A percentile compares a stretch with the other conserved stretches of the same genome.
These are phyloP conservation scores for Limenitis arthemis DNA, from an alignment of 2,888 invertebrate genomes.

Conservation along the genomic window DNA sequence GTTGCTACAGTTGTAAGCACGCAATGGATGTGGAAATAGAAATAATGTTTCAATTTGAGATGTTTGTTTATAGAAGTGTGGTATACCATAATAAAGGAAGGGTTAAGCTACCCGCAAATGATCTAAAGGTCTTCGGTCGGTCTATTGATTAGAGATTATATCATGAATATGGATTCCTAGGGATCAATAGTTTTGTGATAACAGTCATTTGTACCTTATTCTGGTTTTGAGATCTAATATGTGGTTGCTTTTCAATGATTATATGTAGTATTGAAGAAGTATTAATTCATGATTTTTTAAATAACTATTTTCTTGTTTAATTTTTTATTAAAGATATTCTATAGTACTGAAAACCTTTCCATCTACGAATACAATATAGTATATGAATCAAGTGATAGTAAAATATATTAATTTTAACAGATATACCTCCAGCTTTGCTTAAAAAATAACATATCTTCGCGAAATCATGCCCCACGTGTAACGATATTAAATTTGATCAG, in stretches of 20 bases:
- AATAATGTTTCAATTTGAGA: neutral
- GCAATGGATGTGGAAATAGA: constrained; percentile 7
- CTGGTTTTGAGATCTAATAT: neutral
- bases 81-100: constrained; percentile 16
- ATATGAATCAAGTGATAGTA: too few relatives aligned
- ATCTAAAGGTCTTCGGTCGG: constrained; percentile 32
- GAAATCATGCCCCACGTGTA: constrained; percentile 2
- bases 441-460: constrained; percentile 1
- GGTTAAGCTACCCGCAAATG: constrained; percentile 37
- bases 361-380: too few relatives aligned
- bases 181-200: constrained; percentile 15
- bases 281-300: neutral
- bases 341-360: too few relatives aligned
- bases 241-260: neutral
- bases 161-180: constrained; percentile 21
- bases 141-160: constrained; percentile 28
- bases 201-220: constrained; percentile 3
- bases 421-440: too few relatives aligned
- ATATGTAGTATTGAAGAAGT: neutral
- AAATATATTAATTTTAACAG: too few relatives aligned
- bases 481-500: constrained; percentile 6
- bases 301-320: too few relatives aligned
- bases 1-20: neutral
- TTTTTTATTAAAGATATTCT: too few relatives aligned
- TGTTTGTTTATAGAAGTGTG: neutral